A percentile compares a stretch with the other conserved stretches of the same genome.
Conservation (phyloP, 1,140 invertebrate genomes). For the Brachionus calyciflorus region DNA sequence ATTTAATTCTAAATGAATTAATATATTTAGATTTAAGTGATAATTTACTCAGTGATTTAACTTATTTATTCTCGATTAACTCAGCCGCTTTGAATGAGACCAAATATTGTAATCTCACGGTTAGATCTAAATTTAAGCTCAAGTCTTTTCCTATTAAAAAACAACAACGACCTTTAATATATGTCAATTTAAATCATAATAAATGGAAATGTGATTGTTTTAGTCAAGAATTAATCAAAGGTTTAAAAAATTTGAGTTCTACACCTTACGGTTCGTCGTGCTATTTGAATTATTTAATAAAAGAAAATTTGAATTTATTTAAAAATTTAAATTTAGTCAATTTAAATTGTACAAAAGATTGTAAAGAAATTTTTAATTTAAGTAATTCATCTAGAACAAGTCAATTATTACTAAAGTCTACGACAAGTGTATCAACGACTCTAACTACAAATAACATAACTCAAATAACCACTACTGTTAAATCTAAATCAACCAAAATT, state of each 20-base stretch:
- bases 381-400: background rate
- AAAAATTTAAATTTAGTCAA: constrained; percentile 13
- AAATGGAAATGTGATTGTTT: constrained; percentile 29
- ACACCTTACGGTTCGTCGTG: background rate
- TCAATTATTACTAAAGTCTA: background rate
- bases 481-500: constrained; percentile 21
- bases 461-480: background rate
- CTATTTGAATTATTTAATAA: constrained; percentile 12
- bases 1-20: constrained; percentile 2
- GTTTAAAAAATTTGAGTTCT: background rate
- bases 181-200: constrained; percentile 18
- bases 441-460: background rate
- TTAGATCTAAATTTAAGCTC: constrained; percentile 23
- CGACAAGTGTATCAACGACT: background rate
- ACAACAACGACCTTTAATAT: background rate
- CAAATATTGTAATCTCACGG: constrained; percentile 23
- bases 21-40: constrained; percentile 10
- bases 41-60: background rate
- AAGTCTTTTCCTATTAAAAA: background rate
- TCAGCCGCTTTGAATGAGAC: background rate
- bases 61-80: constrained; percentile 5
- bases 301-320: constrained; percentile 27
- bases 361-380: background rate
- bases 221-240: background rate
- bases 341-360: constrained; percentile 19